A percentile compares a stretch with the other conserved stretches of the same genome.
Evolutionary conservation across 2,797 vertebrate species (phyloP).

Genomic region (Melanotaenia boesemani): DNA sequence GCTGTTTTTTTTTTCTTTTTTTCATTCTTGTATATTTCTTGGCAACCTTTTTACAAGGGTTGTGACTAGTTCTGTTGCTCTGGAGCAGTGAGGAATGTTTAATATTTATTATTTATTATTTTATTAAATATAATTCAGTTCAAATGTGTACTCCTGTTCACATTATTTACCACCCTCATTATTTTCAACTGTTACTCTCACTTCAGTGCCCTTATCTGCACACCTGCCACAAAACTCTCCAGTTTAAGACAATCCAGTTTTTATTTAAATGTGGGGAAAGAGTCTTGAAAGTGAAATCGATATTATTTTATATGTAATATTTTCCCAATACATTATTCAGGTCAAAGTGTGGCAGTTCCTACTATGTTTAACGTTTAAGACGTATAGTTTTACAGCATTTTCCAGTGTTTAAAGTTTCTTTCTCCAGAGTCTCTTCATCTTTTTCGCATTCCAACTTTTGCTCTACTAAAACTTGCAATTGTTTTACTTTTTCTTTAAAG

Average conservation of each 20-base stretch:
- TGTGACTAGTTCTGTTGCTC: conserved; percentile 4
- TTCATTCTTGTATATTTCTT: conserved; percentile 17
- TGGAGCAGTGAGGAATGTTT: background rate
- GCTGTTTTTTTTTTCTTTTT: background rate
- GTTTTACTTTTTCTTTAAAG: conserved; percentile 26
- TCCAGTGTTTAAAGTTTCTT: conserved; percentile 9
- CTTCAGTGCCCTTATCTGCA: conserved; percentile 10
- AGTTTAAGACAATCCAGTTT: background rate
- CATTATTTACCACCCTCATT: background rate
- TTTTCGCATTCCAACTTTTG: conserved; percentile 29
- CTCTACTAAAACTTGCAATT: conserved; percentile 32
- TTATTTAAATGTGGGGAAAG: background rate
- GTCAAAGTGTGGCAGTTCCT: background rate
- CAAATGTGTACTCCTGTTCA: background rate
- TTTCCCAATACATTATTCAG: background rate
- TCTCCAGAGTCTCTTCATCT: conserved; percentile 19
- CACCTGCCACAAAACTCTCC: background rate
- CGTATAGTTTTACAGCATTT: conserved; percentile 10
- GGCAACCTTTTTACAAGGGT: background rate
- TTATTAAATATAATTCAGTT: background rate
- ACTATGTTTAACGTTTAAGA: conserved; percentile 7
- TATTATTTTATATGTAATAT: conserved; percentile 5
- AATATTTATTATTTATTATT: background rate
- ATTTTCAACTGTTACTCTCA: background rate
- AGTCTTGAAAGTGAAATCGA: background rate